Percentiles rank a stretch among this genome's conserved stretches.
These are phyloP conservation scores for Trinectes maculatus DNA, from an alignment of 2,113 vertebrate species.

Conservation along the genomic window DNA sequence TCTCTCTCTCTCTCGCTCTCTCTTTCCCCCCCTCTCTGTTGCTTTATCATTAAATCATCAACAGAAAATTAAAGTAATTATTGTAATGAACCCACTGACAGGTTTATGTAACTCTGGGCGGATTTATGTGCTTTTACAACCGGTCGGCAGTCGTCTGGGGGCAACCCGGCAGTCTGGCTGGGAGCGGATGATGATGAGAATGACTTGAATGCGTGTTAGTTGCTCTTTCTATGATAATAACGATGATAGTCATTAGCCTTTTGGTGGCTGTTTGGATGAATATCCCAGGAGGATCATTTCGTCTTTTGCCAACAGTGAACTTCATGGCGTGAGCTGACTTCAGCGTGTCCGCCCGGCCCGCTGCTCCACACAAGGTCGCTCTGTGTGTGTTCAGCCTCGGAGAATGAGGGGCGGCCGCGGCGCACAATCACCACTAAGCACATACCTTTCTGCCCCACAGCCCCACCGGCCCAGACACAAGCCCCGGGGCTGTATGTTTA, in stretches of 20 bases:
- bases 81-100: constrained; percentile 74
- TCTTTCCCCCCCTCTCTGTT: constrained; percentile 40
- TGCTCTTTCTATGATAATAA: constrained; percentile 31
- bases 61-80: constrained; percentile 80
- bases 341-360: constrained; percentile 65
- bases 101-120: constrained; percentile 69
- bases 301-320: constrained; percentile 46
- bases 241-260: constrained; percentile 9
- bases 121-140: constrained; percentile 70
- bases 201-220: constrained; percentile 6
- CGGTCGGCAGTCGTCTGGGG: constrained; percentile 54
- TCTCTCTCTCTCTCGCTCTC: no score
- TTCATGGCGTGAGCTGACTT: constrained; percentile 72
- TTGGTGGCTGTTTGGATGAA: constrained; percentile 11
- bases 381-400: constrained; percentile 80
- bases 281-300: constrained; percentile 32
- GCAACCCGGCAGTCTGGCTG: constrained; percentile 44
- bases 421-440: constrained; percentile 75
- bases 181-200: constrained; percentile 38
- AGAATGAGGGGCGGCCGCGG: constrained; percentile 75
- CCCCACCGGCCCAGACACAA: constrained; percentile 65
- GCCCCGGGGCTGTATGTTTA: constrained; percentile 71
- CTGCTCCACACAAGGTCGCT: constrained; percentile 79
- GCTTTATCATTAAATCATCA: constrained; percentile 78
- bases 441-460: constrained; percentile 75